Base-by-base conservation (phyloP, 2,113 vertebrate species). In the Mesitornis unicolor region DNA sequence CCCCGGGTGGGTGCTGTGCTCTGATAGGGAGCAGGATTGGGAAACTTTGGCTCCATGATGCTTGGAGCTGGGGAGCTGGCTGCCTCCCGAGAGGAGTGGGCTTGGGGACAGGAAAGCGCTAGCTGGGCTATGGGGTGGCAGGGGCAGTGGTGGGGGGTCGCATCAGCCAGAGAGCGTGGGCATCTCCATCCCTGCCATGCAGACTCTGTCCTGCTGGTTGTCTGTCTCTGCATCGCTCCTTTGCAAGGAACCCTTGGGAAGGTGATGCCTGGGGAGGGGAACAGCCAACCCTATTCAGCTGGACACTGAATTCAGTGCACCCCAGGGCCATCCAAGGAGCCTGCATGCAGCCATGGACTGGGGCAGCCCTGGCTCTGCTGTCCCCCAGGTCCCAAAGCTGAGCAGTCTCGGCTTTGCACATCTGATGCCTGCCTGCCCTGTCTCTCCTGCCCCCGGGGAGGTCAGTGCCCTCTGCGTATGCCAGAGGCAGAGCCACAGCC, bases 321-420 rank as follows among this genome's bases (percentile, higher is more conserved):
- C n/a, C 54, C 48, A 26, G n/a, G 36, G 50, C 65, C 25, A 29
- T 8, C 6, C 22, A 3, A 2, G 10, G 28, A 54, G 36, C 43
- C 53, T 2, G 15, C 36, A 15, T 21, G 4, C 38, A 45, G 70
- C 64, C 16, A 0, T 1, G n/a, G 19, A 6, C 28, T 0, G 0
- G 38, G 28, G 29, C 48, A 31, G 75, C 53, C 29, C 29, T 3
- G 16, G 35, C 11, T 7, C n/a, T 36, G 54, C 7, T 11, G 63
- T 40, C 17, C 20, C 24, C 36, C 35, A 18, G 1, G 1, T 75
- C 28, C 25, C 42, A 68, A 42, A 79, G 71, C 65, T 16, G 4
- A 88, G 28, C 3, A 9, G 35, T 40, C 25, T 71, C 12, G 5
- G 29, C 29, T 63, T 59, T 10, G 53, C 11, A 18, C 1, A 0